These are phyloP conservation scores for Myrmecophaga tridactyla DNA, from an alignment of 2,113 vertebrate genomes.

Conservation along the genomic window DNA sequence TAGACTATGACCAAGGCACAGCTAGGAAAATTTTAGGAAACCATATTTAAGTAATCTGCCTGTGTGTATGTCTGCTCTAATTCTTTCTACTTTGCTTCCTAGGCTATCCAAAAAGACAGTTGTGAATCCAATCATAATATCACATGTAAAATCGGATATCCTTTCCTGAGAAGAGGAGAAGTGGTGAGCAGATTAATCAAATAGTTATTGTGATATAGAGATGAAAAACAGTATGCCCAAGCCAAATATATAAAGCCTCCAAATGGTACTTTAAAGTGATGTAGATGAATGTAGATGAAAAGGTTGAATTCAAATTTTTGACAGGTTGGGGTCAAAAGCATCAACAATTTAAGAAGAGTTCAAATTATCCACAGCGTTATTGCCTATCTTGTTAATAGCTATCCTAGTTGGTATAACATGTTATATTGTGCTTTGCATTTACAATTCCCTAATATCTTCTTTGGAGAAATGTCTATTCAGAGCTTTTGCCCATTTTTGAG, in stretches of 20 bases:
- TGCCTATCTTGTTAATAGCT: neutral
- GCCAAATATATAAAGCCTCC: neutral
- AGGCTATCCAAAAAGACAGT: slow-evolving; percentile 89
- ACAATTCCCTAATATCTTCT: neutral
- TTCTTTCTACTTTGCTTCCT: slow-evolving; percentile 41
- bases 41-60: neutral
- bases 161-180: slow-evolving; percentile 88
- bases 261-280: neutral
- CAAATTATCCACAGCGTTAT: neutral
- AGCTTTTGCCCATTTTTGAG: neutral
- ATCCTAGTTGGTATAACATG: neutral
- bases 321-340: neutral
- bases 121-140: slow-evolving; percentile 88
- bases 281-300: neutral
- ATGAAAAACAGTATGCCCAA: neutral
- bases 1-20: neutral
- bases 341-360: neutral
- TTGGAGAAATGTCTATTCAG: neutral
- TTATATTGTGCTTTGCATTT: neutral
- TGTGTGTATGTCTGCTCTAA: neutral
- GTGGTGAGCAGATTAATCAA: slow-evolving; percentile 81
- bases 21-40: neutral
- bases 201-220: too few relatives aligned
- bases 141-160: slow-evolving; percentile 94
- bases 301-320: neutral